Conservation (phyloP, 2,797 vertebrate species). For the Zalophus californianus region DNA sequence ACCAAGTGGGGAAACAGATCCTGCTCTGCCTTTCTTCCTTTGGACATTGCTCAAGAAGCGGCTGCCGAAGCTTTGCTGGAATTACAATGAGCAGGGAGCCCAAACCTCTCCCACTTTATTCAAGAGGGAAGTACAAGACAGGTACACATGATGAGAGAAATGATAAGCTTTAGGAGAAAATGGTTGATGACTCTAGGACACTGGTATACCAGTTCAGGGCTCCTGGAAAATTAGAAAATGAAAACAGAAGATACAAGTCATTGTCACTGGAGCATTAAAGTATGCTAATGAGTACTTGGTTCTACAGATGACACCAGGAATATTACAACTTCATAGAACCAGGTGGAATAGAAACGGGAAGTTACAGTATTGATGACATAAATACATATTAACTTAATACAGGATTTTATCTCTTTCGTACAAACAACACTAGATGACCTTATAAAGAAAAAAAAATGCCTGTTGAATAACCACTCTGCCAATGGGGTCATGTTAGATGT, state of each 20-base stretch:
- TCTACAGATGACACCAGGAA: neutral
- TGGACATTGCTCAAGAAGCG: neutral
- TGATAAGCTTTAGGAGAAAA: neutral
- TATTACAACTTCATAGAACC: neutral
- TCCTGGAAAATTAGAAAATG: neutral
- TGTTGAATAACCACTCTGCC: neutral
- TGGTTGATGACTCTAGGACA: neutral
- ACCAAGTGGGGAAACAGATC: neutral
- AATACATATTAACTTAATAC: conserved; percentile 14
- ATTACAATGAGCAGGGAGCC: neutral
- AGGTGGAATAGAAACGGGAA: neutral
- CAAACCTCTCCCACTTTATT: neutral
- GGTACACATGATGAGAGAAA: neutral
- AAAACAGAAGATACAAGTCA: neutral
- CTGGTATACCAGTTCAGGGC: neutral
- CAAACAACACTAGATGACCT: neutral
- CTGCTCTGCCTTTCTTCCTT: neutral
- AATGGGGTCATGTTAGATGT: neutral
- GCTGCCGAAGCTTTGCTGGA: neutral
- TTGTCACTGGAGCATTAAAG: neutral
- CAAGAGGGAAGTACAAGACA: neutral
- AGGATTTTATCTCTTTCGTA: neutral
- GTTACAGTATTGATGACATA: neutral
- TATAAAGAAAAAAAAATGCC: neutral
- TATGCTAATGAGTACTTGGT: neutral